Evolutionary conservation across 2,797 vertebrate genomes (phyloP).

Genomic region (Chelon labrosus): DNA sequence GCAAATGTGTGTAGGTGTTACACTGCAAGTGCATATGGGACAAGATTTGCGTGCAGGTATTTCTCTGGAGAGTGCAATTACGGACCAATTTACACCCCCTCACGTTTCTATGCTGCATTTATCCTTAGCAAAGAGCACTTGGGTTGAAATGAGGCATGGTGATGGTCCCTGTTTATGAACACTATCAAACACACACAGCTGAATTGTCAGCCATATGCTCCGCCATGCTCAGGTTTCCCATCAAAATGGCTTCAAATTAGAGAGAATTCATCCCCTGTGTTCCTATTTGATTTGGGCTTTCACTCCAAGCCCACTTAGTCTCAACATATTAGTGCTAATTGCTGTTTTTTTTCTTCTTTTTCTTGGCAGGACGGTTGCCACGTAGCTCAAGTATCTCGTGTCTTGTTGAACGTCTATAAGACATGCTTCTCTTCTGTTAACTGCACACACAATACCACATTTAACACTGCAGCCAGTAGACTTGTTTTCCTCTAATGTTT

Average conservation of each 20-base stretch:
- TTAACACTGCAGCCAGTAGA: constrained; percentile 38
- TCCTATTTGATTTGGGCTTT: constrained; percentile 69
- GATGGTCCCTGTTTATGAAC: constrained; percentile 76
- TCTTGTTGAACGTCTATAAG: constrained; percentile 40
- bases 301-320: constrained; percentile 61
- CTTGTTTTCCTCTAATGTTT: constrained; percentile 49
- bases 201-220: constrained; percentile 82
- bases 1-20: constrained; percentile 66
- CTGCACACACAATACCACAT: constrained; percentile 10
- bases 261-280: constrained; percentile 64
- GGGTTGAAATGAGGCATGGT: constrained; percentile 75
- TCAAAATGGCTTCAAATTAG: constrained; percentile 68
- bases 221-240: constrained; percentile 61
- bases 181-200: constrained; percentile 68
- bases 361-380: constrained; percentile 40
- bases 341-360: constrained; percentile 35
- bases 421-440: constrained; percentile 37
- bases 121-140: constrained; percentile 77
- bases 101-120: constrained; percentile 68
- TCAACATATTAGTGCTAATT: constrained; percentile 71
- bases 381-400: constrained; percentile 35
- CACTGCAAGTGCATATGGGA: constrained; percentile 44
- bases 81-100: constrained; percentile 72
- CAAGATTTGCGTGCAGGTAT: constrained; percentile 57
- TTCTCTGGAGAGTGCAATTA: constrained; percentile 69